These are phyloP conservation scores for Aeoliscus strigatus DNA, from an alignment of 2,797 vertebrate genomes.

Conservation along the genomic window DNA sequence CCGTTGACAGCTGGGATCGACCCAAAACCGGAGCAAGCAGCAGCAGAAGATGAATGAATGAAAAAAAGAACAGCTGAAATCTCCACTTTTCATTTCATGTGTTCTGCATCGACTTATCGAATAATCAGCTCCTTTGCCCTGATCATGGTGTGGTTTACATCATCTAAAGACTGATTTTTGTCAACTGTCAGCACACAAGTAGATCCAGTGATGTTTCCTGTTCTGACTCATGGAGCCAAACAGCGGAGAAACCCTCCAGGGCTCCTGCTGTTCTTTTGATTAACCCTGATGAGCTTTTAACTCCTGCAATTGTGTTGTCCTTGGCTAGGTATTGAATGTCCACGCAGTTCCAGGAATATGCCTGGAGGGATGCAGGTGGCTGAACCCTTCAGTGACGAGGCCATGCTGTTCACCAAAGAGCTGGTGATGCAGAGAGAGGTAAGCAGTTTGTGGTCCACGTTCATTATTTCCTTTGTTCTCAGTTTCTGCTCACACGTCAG, in stretches of 20 bases:
- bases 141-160: no score
- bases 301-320: slow-evolving; percentile 25
- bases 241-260: no score
- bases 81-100: no score
- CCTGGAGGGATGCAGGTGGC: slow-evolving; percentile 85
- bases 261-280: slow-evolving; percentile 15
- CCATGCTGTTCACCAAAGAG: slow-evolving; percentile 92
- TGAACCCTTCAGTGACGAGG: slow-evolving; percentile 95
- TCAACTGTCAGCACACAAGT: no score
- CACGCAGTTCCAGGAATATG: slow-evolving; percentile 85
- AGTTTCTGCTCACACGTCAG: background rate
- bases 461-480: slow-evolving; percentile 3
- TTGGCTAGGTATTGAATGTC: slow-evolving; percentile 89
- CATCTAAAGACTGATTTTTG: no score
- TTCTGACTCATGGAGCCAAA: background rate
- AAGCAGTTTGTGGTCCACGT: slow-evolving; percentile 42
- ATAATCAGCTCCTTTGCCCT: no score
- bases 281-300: slow-evolving; percentile 21
- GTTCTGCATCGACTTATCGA: no score
- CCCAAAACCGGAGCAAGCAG: no score
- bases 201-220: background rate
- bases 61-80: no score
- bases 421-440: slow-evolving; percentile 95
- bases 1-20: no score
- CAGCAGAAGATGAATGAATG: no score